phyloP scores from a whole-genome alignment of 2,113 vertebrate genomes.

The Tretioscincus oriximinensis region DNA sequence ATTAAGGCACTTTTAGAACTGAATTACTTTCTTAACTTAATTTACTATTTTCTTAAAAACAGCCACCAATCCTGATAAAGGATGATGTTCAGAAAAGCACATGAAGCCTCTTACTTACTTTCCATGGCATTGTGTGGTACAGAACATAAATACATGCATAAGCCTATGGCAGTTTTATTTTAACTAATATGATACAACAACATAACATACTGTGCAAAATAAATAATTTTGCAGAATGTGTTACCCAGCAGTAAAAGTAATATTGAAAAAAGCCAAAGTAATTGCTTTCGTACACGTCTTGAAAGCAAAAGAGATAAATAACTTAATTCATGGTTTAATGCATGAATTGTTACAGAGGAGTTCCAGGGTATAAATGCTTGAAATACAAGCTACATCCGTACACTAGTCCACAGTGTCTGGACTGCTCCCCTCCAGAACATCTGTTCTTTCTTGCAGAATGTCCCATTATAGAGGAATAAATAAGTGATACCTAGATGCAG shows the following conservation, averaged over 20 bases:
- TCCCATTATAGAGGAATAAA: too few species aligned
- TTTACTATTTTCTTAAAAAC: slow-evolving; percentile 69
- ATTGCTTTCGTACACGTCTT: slow-evolving; percentile 76
- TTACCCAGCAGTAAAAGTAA: slow-evolving; percentile 78
- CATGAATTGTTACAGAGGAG: slow-evolving; percentile 40
- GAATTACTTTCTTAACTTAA: slow-evolving; percentile 73
- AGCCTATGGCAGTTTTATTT: slow-evolving; percentile 76
- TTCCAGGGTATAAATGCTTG: slow-evolving; percentile 27
- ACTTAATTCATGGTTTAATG: slow-evolving; percentile 69
- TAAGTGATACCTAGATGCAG: too few species aligned
- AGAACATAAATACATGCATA: slow-evolving; percentile 68
- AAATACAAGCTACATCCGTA: background rate
- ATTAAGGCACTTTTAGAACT: slow-evolving; percentile 69
- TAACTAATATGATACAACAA: slow-evolving; percentile 79
- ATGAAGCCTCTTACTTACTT: slow-evolving; percentile 65
- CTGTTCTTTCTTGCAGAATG: too few species aligned
- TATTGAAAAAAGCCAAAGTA: slow-evolving; percentile 78
- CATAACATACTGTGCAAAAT: slow-evolving; percentile 76
- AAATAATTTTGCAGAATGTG: slow-evolving; percentile 80
- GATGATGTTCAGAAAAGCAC: slow-evolving; percentile 69
- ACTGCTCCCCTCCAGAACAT: too few species aligned
- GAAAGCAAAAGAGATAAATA: slow-evolving; percentile 65
- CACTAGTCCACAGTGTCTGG: too few species aligned
- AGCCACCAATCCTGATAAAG: slow-evolving; percentile 67
- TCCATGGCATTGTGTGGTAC: slow-evolving; percentile 48